Percentiles rank a stretch among this genome's conserved stretches.
Evolutionary conservation across 2,888 invertebrate genomes (phyloP).

Genomic region (Agrotis exclamationis): DNA sequence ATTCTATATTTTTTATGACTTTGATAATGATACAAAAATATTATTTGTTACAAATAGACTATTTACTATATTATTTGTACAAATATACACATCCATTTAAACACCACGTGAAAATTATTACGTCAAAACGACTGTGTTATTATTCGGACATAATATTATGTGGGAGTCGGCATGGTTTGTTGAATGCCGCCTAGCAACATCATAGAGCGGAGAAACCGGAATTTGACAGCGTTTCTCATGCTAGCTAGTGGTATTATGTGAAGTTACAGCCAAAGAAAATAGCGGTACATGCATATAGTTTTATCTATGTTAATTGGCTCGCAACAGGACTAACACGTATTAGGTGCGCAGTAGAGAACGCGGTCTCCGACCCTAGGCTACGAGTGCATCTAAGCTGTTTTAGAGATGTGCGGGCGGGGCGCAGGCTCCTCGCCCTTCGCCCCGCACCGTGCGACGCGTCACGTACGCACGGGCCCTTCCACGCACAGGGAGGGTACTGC

Average conservation of each 20-base stretch:
- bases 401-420: constrained; percentile 81
- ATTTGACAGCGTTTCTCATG: constrained; percentile 77
- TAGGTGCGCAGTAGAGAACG: constrained; percentile 72
- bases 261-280: constrained; percentile 68
- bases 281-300: constrained; percentile 74
- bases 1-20: constrained; percentile 5
- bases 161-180: constrained; percentile 70
- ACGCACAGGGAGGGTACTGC: constrained; percentile 76
- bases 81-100: constrained; percentile 9
- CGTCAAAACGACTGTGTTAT: constrained; percentile 77
- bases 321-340: constrained; percentile 68
- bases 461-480: constrained; percentile 86
- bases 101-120: constrained; percentile 62
- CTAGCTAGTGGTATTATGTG: constrained; percentile 71
- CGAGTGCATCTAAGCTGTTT: constrained; percentile 80
- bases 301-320: constrained; percentile 75
- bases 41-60: not conserved
- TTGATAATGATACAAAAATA: not conserved
- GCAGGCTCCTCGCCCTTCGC: constrained; percentile 72
- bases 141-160: constrained; percentile 68
- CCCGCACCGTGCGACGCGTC: constrained; percentile 77
- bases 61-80: not conserved
- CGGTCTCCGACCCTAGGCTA: constrained; percentile 79
- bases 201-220: constrained; percentile 85
- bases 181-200: constrained; percentile 79